Conservation (phyloP, 1,140 invertebrate genomes). For the Philaenus spumarius region DNA sequence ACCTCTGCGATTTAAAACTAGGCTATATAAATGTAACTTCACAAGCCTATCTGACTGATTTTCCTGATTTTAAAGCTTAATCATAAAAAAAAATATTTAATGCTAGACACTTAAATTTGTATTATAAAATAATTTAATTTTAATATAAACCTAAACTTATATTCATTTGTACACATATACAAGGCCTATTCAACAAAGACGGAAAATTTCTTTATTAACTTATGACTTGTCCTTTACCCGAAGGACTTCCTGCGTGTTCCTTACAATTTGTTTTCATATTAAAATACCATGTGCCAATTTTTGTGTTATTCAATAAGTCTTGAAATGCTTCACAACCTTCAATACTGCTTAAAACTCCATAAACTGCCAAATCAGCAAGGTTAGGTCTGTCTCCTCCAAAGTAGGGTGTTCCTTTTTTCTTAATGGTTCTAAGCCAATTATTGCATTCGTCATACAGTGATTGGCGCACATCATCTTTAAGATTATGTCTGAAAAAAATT, state of each 20-base stretch:
- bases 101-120: no score
- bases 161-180: no score
- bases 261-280: constrained; percentile 5
- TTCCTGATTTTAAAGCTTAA: no score
- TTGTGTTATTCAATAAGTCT: constrained; percentile 69
- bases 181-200: no score
- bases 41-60: no score
- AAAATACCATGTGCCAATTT: constrained; percentile 52
- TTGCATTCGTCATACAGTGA: constrained; percentile 87
- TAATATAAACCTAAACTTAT: no score
- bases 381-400: constrained; percentile 82
- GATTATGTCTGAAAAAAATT: constrained; percentile 62
- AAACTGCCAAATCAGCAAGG: constrained; percentile 89
- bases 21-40: no score
- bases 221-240: neutral
- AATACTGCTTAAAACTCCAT: constrained; percentile 89
- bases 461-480: constrained; percentile 81
- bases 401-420: constrained; percentile 62
- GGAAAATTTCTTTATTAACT: no score
- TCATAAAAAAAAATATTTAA: no score
- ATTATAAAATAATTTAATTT: no score
- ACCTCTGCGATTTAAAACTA: no score
- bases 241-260: constrained; percentile 1
- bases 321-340: constrained; percentile 90
- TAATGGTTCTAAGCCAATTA: constrained; percentile 67